Evolutionary conservation across 2,797 vertebrate species (phyloP).

Genomic region (Diplodus puntazzo): DNA sequence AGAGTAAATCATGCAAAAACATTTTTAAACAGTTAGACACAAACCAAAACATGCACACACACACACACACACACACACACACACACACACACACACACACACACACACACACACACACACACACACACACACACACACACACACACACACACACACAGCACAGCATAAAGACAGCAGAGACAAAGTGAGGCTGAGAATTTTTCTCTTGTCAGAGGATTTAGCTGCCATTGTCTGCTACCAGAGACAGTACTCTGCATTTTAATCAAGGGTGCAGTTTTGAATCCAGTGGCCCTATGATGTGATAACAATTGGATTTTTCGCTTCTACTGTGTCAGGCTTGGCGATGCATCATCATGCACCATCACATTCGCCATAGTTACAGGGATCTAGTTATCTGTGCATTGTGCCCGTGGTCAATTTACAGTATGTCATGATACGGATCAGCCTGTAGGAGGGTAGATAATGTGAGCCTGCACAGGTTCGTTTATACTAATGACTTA

Average conservation of each 20-base stretch:
- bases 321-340: constrained; percentile 3
- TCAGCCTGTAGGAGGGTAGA: neutral
- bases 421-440: constrained; percentile 11
- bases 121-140: constrained; percentile 36
- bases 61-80: constrained; percentile 34
- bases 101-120: constrained; percentile 33
- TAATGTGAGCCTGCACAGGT: neutral
- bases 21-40: constrained; percentile 40
- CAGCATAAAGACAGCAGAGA: constrained; percentile 41
- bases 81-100: constrained; percentile 34
- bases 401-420: constrained; percentile 21
- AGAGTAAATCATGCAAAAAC: constrained; percentile 55
- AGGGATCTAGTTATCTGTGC: constrained; percentile 22
- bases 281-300: constrained; percentile 58
- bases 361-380: constrained; percentile 17
- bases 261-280: constrained; percentile 66
- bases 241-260: constrained; percentile 63
- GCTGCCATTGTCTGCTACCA: constrained; percentile 68
- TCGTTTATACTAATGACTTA: neutral
- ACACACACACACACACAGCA: constrained; percentile 32
- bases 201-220: constrained; percentile 72
- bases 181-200: constrained; percentile 49
- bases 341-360: constrained; percentile 30
- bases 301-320: constrained; percentile 46
- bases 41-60: constrained; percentile 32